These are phyloP conservation scores for Tangachromis dhanisi DNA, from an alignment of 2,113 vertebrate species.

Conservation along the genomic window DNA sequence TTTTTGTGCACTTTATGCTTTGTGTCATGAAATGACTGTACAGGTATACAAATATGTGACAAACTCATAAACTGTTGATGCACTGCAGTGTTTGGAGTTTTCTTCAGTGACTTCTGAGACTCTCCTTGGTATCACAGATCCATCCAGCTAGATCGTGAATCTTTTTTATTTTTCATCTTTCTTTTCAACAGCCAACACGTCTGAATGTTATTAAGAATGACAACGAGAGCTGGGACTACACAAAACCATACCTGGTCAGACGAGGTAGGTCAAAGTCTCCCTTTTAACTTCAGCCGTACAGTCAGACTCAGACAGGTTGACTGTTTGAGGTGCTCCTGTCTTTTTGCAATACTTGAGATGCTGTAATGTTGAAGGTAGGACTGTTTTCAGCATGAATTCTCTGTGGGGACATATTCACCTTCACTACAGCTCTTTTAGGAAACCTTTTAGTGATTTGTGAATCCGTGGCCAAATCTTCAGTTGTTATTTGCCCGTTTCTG, in stretches of 20 bases:
- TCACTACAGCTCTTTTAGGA: not conserved
- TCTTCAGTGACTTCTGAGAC: not conserved
- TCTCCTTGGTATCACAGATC: not conserved
- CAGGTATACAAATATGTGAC: not conserved
- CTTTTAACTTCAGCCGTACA: not conserved
- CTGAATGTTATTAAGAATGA: slow-evolving; percentile 97
- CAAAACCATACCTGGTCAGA: slow-evolving; percentile 91
- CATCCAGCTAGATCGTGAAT: not conserved
- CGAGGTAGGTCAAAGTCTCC: slow-evolving; percentile 78
- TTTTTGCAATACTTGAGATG: not conserved
- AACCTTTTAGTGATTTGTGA: not conserved
- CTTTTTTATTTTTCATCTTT: not conserved
- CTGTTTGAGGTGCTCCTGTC: not conserved
- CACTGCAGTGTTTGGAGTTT: not conserved
- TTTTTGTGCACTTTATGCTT: not conserved
- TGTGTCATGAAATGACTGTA: not conserved
- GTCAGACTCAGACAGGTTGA: not conserved
- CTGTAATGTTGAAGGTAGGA: not conserved
- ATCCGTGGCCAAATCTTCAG: not conserved
- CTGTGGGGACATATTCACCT: not conserved
- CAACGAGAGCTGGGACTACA: slow-evolving; percentile 99
- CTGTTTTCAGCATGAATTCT: not conserved
- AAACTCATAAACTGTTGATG: not conserved
- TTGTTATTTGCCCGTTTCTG: not conserved
- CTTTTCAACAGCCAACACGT: slow-evolving; percentile 84